Evolutionary conservation across 2,888 invertebrate species (phyloP).

Genomic region (Sycophila texana): DNA sequence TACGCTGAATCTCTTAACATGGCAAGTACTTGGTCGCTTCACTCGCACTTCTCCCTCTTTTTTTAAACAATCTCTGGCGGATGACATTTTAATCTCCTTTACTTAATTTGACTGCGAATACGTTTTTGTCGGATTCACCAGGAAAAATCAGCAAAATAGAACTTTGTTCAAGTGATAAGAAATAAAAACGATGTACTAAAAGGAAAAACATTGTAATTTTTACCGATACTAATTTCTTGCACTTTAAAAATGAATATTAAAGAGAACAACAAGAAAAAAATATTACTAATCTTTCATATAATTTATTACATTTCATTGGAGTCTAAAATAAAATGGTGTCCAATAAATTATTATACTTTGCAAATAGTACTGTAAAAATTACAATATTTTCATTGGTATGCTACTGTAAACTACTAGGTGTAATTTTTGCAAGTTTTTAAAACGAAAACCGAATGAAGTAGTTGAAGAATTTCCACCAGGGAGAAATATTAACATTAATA

Average conservation of each 20-base stretch:
- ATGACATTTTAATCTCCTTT: constrained; percentile 19
- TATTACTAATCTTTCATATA: not conserved
- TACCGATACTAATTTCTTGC: not conserved
- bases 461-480: constrained; percentile 44
- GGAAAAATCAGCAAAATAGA: not conserved
- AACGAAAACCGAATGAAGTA: constrained; percentile 11
- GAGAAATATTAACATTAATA: constrained; percentile 36
- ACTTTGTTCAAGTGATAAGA: constrained; percentile 9
- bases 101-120: too few relatives aligned
- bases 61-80: constrained; percentile 37
- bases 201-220: constrained; percentile 30
- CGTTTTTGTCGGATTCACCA: too few relatives aligned
- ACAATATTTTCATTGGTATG: constrained; percentile 29
- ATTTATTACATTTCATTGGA: not conserved
- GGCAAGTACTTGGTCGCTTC: constrained; percentile 58
- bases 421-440: constrained; percentile 52
- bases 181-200: not conserved
- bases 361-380: constrained; percentile 10
- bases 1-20: constrained; percentile 57
- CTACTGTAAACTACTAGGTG: constrained; percentile 32
- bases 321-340: too few relatives aligned
- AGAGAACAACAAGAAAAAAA: not conserved
- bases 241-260: not conserved
- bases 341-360: not conserved
- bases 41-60: constrained; percentile 46